Base-by-base conservation (phyloP, 2,113 vertebrate genomes). In the Turnix velox region DNA sequence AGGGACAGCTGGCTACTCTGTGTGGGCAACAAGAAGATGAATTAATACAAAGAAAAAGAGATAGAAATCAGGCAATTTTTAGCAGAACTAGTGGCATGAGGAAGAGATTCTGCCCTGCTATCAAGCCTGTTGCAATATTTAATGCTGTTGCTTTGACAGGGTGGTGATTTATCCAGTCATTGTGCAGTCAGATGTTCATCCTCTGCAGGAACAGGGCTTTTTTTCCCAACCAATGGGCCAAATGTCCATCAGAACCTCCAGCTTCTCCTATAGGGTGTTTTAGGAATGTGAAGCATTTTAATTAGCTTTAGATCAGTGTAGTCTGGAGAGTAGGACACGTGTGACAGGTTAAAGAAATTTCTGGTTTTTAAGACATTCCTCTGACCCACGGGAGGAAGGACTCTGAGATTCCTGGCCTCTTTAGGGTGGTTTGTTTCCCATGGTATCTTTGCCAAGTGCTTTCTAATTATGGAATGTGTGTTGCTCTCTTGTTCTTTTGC, bases 391-490 rank as follows among this genome's bases (percentile, higher is more conserved):
- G 82, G 66, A 91, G 91, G 92, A 94, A 95, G 74, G 87, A 18
- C 81, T 88, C 33, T 91, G 30, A n/a, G 62, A 94, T 95, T 96
- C 94, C 81, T 93, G 87, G 74, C 71, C 92, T 84, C 66, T 89
- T 75, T 54, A 69, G 88, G 91, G 87, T 91, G 84, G 77, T 90
- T 93, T 96, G 61, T 93, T 96, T 95, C 95, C 91, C 80, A 93
- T 84, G 91, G 69, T 95, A 73, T 72, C 92, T 92, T 94, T 95
- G 94, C 95, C 95, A 96, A 93, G 42, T 83, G 75, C 62, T 87
- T 94, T 94, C 94, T 95, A 94, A 96, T 95, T 96, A 89, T 93
- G 95, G 92, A 93, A 93, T 78, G 54, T 68, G 30, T 75, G 62
- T 61, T 86, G 63, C 65, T 95, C 77, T 72, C 42, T 37, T 81